A percentile compares a stretch with the other conserved stretches of the same genome.
phyloP scores from a whole-genome alignment of 2,888 invertebrate genomes.

The Eucera pruinosa region DNA sequence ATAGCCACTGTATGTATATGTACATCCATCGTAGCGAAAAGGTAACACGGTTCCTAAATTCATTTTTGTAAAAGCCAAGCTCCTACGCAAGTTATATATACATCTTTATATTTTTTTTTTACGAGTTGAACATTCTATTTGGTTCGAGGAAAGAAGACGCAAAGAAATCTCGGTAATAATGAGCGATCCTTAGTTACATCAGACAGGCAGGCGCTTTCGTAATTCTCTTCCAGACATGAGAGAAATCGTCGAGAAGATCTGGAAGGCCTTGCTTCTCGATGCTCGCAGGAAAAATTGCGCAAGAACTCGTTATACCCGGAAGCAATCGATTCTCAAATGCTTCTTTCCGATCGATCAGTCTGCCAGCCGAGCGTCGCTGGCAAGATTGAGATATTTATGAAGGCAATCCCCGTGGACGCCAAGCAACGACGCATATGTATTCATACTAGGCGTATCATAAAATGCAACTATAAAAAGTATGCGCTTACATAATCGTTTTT shows the following conservation, averaged over 20 bases:
- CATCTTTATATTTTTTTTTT: too few species aligned
- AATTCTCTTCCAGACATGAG: slow-evolving; percentile 50
- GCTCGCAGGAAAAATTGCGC: slow-evolving; percentile 45
- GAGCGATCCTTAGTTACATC: slow-evolving; percentile 43
- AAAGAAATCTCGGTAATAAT: slow-evolving; percentile 43
- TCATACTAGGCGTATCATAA: slow-evolving; percentile 12
- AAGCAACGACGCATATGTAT: slow-evolving; percentile 17
- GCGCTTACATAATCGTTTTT: not conserved
- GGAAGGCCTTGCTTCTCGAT: not conserved
- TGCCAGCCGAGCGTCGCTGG: slow-evolving; percentile 30
- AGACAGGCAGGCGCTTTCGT: slow-evolving; percentile 38
- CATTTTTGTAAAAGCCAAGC: too few species aligned
- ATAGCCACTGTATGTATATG: too few species aligned
- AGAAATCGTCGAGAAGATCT: slow-evolving; percentile 44
- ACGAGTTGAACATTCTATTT: not conserved
- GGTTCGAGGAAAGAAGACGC: slow-evolving; percentile 4
- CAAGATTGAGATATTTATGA: slow-evolving; percentile 70
- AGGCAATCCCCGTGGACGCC: slow-evolving; percentile 58
- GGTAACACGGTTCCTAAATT: too few species aligned
- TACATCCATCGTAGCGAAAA: too few species aligned
- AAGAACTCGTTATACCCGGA: slow-evolving; percentile 54
- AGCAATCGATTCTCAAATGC: slow-evolving; percentile 56
- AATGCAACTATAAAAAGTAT: not conserved
- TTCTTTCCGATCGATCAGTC: slow-evolving; percentile 64
- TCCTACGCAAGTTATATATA: too few species aligned